Evolutionary conservation across 2,888 invertebrate species (phyloP).

Genomic region (Megalurothrips usitatus): DNA sequence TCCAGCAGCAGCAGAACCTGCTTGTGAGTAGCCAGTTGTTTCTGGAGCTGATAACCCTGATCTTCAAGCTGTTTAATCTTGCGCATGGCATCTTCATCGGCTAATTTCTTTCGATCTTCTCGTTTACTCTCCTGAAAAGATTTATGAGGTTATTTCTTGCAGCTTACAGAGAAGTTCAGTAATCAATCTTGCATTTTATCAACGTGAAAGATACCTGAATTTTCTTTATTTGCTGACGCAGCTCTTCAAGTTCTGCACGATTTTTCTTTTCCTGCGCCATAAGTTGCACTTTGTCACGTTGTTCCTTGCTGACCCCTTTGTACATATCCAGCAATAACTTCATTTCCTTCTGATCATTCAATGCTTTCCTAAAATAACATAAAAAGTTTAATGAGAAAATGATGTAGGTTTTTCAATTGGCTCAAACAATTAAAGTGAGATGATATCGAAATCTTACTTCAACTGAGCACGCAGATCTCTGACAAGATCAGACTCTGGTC

Average conservation of each 20-base stretch:
- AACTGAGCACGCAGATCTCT: constrained; percentile 86
- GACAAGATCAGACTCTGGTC: constrained; percentile 59
- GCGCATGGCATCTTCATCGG: constrained; percentile 89
- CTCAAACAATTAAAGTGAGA: constrained; percentile 29
- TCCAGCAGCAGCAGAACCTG: constrained; percentile 48
- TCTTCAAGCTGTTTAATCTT: constrained; percentile 94
- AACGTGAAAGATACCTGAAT: constrained; percentile 56
- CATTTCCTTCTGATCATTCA: constrained; percentile 91
- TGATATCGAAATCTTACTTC: constrained; percentile 61
- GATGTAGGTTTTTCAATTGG: constrained; percentile 28
- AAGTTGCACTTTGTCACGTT: constrained; percentile 90
- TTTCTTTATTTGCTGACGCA: constrained; percentile 79
- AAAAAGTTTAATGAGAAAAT: constrained; percentile 24
- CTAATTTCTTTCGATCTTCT: constrained; percentile 82
- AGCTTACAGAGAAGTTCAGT: neutral
- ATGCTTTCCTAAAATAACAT: constrained; percentile 66
- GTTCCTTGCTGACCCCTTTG: constrained; percentile 95
- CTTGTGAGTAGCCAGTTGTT: constrained; percentile 82
- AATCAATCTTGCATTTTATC: neutral
- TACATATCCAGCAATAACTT: constrained; percentile 93
- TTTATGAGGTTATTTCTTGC: neutral
- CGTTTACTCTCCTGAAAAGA: constrained; percentile 73
- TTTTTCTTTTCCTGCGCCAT: constrained; percentile 94
- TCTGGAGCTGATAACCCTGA: constrained; percentile 85
- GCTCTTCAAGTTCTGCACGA: constrained; percentile 83